phyloP scores from a whole-genome alignment of 2,888 invertebrate species.

The Antheraea yamamai region DNA sequence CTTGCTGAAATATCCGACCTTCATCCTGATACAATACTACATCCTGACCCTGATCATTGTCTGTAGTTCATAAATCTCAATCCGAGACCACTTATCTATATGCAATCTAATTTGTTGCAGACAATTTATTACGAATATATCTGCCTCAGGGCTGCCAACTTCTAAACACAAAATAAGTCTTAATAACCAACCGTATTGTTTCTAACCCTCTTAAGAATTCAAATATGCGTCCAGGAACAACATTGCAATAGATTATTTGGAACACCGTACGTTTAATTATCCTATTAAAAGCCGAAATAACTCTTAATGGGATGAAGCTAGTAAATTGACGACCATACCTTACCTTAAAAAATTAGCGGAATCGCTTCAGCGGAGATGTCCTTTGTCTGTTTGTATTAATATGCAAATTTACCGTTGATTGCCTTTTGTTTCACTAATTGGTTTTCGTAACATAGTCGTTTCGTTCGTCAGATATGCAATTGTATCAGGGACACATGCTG shows the following conservation, averaged over 20 bases:
- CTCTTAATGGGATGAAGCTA: background rate
- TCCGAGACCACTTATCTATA: background rate
- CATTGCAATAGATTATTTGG: background rate
- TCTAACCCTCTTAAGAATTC: background rate
- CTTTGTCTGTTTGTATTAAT: slow-evolving; percentile 26
- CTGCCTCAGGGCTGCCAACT: background rate
- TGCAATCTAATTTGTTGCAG: background rate
- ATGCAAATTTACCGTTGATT: slow-evolving; percentile 29
- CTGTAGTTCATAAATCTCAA: slow-evolving; percentile 1
- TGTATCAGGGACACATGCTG: background rate
- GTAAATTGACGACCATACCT: background rate
- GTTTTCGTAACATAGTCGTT: background rate
- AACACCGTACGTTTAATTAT: background rate
- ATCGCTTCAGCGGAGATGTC: slow-evolving; percentile 19
- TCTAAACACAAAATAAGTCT: background rate
- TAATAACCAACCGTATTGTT: background rate
- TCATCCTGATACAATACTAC: background rate
- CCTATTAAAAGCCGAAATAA: background rate
- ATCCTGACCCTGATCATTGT: background rate
- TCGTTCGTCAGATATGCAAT: background rate
- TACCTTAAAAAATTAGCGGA: background rate
- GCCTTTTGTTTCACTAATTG: slow-evolving; percentile 26
- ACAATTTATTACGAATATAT: background rate
- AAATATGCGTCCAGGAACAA: background rate
- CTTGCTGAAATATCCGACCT: background rate